Percentiles rank a stretch among this genome's conserved stretches.
Conservation (phyloP, 2,888 invertebrate species). For the Tachina lurida region DNA sequence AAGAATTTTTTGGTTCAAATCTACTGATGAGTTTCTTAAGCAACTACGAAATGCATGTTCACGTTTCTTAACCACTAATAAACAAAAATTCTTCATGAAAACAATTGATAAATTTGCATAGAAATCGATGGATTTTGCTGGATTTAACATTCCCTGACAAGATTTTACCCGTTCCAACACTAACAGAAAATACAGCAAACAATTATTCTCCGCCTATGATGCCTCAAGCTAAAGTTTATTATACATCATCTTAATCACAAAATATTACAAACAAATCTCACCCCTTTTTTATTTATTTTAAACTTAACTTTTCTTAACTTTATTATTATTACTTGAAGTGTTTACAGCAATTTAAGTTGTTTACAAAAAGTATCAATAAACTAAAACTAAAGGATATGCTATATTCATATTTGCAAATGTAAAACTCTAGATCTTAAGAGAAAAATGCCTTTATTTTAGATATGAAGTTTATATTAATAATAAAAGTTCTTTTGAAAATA, state of each 20-base stretch:
- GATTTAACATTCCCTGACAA: no score
- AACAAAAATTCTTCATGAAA: no score
- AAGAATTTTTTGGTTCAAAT: no score
- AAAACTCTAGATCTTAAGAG: slow-evolving; percentile 11
- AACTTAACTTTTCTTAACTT: not conserved
- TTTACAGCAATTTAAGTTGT: slow-evolving; percentile 50
- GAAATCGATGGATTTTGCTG: no score
- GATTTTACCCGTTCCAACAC: no score
- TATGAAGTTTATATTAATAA: slow-evolving; percentile 21
- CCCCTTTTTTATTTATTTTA: not conserved
- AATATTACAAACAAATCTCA: not conserved
- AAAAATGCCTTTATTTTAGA: slow-evolving; percentile 9
- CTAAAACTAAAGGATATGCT: not conserved
- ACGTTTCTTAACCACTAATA: no score
- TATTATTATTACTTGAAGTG: slow-evolving; percentile 44
- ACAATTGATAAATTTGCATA: no score
- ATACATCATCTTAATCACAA: not conserved
- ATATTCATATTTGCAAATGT: not conserved
- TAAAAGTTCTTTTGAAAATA: slow-evolving; percentile 14
- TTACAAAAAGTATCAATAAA: slow-evolving; percentile 40
- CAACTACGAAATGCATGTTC: no score
- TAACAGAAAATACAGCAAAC: no score
- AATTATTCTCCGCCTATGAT: not conserved
- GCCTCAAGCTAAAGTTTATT: not conserved
- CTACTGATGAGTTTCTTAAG: no score